Evolutionary conservation across 2,113 vertebrate species (phyloP).

Genomic region (Pelodiscus sinensis): DNA sequence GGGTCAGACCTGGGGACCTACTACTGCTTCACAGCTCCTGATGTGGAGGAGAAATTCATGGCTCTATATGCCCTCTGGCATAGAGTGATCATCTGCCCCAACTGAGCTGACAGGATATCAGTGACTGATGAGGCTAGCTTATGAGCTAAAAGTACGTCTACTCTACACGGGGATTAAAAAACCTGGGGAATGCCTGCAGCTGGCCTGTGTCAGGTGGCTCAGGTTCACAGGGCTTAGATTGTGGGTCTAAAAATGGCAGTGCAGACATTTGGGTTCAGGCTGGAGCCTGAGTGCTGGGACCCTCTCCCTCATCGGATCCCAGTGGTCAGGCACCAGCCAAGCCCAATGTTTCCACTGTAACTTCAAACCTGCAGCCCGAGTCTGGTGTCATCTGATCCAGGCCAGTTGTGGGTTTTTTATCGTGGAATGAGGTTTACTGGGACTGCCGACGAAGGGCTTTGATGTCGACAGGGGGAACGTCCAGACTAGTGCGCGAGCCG

Average conservation of each 20-base stretch:
- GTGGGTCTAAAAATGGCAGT: not conserved
- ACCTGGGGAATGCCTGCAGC: not conserved
- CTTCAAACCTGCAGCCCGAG: not conserved
- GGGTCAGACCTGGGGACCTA: accelerated
- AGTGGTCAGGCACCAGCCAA: not conserved
- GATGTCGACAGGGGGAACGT: no score
- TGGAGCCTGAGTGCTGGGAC: not conserved
- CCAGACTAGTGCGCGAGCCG: no score
- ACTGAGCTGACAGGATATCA: not conserved
- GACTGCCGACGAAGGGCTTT: no score
- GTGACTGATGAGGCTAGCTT: not conserved
- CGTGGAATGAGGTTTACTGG: no score
- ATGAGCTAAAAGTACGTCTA: not conserved
- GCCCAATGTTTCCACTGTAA: not conserved
- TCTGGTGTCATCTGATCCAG: not conserved
- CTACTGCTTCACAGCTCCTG: not conserved
- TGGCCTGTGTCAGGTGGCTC: not conserved
- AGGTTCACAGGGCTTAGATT: not conserved
- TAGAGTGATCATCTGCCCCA: not conserved
- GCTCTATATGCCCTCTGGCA: not conserved
- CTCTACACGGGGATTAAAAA: not conserved
- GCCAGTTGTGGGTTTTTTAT: not conserved
- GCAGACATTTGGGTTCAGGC: not conserved
- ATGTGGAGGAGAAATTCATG: not conserved
- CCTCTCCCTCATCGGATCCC: not conserved